Percentiles rank a stretch among this genome's conserved stretches.
Conservation (phyloP, 53 echinoderm and acorn worm genomes). For the Arbacia lixula region DNA sequence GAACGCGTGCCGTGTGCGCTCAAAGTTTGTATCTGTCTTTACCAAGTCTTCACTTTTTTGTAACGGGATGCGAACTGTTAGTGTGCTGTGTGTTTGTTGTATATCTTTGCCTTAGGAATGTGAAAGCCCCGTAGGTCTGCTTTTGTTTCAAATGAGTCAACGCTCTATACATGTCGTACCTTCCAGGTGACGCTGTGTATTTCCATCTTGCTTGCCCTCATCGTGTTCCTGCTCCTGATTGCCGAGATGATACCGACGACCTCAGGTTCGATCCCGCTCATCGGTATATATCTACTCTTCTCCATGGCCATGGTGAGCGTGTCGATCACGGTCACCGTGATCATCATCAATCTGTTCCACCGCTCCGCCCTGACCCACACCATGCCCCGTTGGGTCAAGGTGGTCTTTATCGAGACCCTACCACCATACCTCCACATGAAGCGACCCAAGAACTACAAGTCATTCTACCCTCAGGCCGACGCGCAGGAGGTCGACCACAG, state of each 20-base stretch:
- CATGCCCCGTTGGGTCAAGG: conserved; percentile 84
- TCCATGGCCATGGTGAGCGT: conserved; percentile 97
- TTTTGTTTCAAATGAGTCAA: too few species aligned
- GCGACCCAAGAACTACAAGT: conserved; percentile 81
- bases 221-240: conserved; percentile 97
- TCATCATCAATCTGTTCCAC: conserved; percentile 91
- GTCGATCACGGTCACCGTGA: conserved; percentile 87
- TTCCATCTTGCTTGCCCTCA: conserved; percentile 94
- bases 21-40: too few species aligned
- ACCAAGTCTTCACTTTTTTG: too few species aligned
- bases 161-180: too few species aligned
- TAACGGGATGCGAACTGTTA: too few species aligned
- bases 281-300: conserved; percentile 92
- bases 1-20: too few species aligned
- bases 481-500: conserved; percentile 62
- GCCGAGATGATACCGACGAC: conserved; percentile 95
- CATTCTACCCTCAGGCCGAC: conserved; percentile 65
- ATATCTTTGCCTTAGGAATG: too few species aligned
- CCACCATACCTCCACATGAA: conserved; percentile 84
- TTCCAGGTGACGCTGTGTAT: conserved; percentile 83
- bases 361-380: conserved; percentile 89
- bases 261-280: conserved; percentile 84
- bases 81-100: too few species aligned
- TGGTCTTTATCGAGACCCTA: conserved; percentile 80
- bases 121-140: too few species aligned